Base-by-base conservation (phyloP, 2,113 vertebrate genomes). In the Chascanopsetta lugubris region DNA sequence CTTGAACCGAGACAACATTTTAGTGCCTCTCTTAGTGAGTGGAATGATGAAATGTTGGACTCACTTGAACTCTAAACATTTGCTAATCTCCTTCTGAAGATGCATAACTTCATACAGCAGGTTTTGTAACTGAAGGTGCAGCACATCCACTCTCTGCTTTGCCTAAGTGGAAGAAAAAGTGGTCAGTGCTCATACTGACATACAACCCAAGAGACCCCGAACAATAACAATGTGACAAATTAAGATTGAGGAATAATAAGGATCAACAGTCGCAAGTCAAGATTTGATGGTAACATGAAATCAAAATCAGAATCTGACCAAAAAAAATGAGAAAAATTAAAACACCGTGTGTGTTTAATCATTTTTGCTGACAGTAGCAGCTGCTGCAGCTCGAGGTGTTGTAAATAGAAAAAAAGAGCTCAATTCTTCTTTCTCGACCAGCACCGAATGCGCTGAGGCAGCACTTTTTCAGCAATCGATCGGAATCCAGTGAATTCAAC, bases 21-120 rank as follows among this genome's bases (percentile, higher is more conserved):
- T 11, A 11, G 3, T 34, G 32, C 5, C 10, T 34, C 32, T 34
- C 13, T 34, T 34, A n/a, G n/a, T n/a, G n/a, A n/a, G n/a, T n/a
- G n/a, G n/a, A n/a, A n/a, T n/a, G n/a, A n/a, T 46, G 20, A 50
- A 27, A 12, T 13, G 49, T 53, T 43, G 3, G 24, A 90, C 96
- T 96, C 78, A 99, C 97, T 98, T 99, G 84, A 99, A 99, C 72
- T 99, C 97, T 55, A 99, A 87, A 84, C 97, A 99, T 30, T 99
- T 99, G 78, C 96, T 97, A 85, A 99, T 99, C 90, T 99, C 97
- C 36, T 99, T 99, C 90, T 99, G 97, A 61, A 99, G 92, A 83
- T 99, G 97, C 96, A 99, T 95, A 75, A 99, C 96, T 89, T 99
- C 97, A 17, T 99, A 99, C 10, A 98, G 85, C 53, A 99, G 89